These are phyloP conservation scores for Sialia sialis DNA, from an alignment of 2,113 vertebrate species.

Conservation along the genomic window DNA sequence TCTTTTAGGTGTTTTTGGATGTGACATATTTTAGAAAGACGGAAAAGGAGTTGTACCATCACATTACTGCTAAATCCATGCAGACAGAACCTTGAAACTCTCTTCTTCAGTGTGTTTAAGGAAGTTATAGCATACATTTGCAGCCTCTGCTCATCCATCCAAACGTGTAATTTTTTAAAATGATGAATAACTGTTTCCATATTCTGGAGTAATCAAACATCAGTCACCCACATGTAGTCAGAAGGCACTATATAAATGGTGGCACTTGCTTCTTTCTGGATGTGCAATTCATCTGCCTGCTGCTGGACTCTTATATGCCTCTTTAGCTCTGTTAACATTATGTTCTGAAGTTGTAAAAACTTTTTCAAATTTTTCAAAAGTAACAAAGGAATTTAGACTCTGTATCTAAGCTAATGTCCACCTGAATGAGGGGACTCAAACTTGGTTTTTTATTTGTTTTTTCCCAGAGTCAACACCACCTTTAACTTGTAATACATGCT, in stretches of 20 bases:
- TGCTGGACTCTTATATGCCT: background rate
- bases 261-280: background rate
- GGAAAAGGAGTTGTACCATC: background rate
- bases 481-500: background rate
- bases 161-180: slow-evolving; percentile 28
- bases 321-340: background rate
- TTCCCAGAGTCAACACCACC: background rate
- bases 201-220: slow-evolving; percentile 18
- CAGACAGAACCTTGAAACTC: background rate
- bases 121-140: background rate
- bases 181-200: slow-evolving; percentile 13
- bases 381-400: rapidly evolving
- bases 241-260: background rate
- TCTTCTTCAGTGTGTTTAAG: background rate
- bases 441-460: background rate
- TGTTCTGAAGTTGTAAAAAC: background rate
- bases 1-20: background rate
- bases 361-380: background rate
- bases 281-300: background rate
- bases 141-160: background rate
- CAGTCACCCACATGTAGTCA: background rate
- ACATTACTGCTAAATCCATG: background rate
- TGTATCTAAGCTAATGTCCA: background rate
- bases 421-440: background rate
- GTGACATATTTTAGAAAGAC: background rate